A percentile compares a stretch with the other conserved stretches of the same genome.
phyloP scores from a whole-genome alignment of 2,113 vertebrate genomes.

The Mugil cephalus region DNA sequence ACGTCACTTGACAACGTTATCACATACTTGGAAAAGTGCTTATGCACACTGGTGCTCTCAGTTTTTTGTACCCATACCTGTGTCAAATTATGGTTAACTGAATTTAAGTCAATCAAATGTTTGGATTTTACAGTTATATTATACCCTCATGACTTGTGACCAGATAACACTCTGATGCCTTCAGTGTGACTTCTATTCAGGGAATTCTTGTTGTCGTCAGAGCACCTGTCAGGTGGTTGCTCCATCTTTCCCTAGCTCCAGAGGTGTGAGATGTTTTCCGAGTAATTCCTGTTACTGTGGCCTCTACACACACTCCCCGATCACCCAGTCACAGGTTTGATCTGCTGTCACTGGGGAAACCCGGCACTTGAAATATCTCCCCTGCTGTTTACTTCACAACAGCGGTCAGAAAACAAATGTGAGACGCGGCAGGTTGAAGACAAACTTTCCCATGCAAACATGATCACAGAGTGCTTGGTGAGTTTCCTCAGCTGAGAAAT shows the following conservation, averaged over 20 bases:
- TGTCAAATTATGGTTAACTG: not conserved
- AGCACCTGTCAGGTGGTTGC: constrained; percentile 40
- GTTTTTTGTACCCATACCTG: constrained; percentile 6
- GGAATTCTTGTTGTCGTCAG: constrained; percentile 64
- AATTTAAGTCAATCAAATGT: not conserved
- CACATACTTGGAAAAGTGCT: constrained; percentile 21
- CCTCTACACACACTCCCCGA: constrained; percentile 3
- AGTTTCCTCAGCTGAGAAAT: constrained; percentile 62
- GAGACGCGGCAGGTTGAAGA: constrained; percentile 28
- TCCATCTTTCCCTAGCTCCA: constrained; percentile 27
- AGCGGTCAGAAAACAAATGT: constrained; percentile 40
- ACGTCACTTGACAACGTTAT: constrained; percentile 14
- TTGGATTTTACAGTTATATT: constrained; percentile 4
- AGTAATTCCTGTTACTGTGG: constrained; percentile 38
- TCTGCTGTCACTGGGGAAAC: constrained; percentile 56
- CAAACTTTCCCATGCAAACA: constrained; percentile 59
- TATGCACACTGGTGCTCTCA: not conserved
- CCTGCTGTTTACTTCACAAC: constrained; percentile 52
- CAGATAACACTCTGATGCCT: constrained; percentile 17
- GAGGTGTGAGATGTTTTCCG: constrained; percentile 66
- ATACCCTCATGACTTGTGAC: constrained; percentile 26
- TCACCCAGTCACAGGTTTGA: constrained; percentile 43
- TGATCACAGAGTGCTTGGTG: constrained; percentile 68
- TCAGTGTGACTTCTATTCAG: constrained; percentile 56
- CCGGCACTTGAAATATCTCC: constrained; percentile 54